phyloP scores from a whole-genome alignment of 2,888 invertebrate species.

The Tetropium fuscum region DNA sequence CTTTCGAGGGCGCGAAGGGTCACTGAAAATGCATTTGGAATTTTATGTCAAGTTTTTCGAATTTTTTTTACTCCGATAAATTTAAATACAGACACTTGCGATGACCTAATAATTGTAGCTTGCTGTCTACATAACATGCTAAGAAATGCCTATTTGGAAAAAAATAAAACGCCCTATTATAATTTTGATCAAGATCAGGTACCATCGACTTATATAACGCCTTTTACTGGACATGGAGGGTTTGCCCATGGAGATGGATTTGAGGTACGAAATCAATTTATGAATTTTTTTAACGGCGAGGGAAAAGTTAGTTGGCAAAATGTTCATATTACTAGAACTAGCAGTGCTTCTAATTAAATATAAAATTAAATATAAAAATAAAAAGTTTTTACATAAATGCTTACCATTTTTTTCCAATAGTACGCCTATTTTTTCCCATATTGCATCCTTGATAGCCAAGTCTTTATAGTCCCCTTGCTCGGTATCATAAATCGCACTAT shows the following conservation, averaged over 20 bases:
- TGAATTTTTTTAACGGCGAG: background rate
- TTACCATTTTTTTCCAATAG: no score
- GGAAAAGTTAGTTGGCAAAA: constrained; percentile 7
- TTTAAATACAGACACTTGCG: background rate
- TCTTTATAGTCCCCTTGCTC: no score
- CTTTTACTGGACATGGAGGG: background rate
- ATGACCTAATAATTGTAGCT: constrained; percentile 8
- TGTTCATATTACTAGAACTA: background rate
- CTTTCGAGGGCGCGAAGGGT: constrained; percentile 5
- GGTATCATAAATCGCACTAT: no score
- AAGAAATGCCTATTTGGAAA: background rate
- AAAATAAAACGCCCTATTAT: background rate
- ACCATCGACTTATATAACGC: background rate
- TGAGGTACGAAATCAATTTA: background rate
- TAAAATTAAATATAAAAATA: no score
- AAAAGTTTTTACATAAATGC: no score
- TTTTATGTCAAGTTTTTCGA: constrained; percentile 1
- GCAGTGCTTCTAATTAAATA: no score
- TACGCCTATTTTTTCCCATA: no score
- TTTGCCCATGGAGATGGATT: constrained; percentile 1
- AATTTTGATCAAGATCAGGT: background rate
- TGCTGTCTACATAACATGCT: constrained; percentile 6
- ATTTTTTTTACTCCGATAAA: constrained; percentile 5
- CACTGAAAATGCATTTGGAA: constrained; percentile 5
- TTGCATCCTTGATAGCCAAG: no score